These are phyloP conservation scores for Gari tellinella DNA, from an alignment of 2,888 invertebrate species.

Conservation along the genomic window DNA sequence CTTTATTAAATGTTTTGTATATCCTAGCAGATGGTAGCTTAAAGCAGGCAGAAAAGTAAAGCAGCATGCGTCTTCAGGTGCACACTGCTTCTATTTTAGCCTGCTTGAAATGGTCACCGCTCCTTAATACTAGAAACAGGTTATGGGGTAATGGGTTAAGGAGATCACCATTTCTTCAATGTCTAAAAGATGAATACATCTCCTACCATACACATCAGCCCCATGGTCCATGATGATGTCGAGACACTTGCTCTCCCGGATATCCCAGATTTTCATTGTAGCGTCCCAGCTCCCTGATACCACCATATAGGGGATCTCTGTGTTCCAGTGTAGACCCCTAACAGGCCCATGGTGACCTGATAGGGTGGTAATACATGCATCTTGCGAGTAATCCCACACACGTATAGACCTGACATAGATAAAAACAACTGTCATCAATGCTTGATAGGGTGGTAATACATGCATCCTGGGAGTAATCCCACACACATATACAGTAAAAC, in stretches of 20 bases:
- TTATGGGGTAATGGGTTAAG: too few relatives aligned
- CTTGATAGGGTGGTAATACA: too few relatives aligned
- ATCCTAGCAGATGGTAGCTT: too few relatives aligned
- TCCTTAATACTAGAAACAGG: too few relatives aligned
- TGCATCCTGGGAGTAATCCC: too few relatives aligned
- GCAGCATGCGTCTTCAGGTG: too few relatives aligned
- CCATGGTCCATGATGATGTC: slow-evolving; percentile 84
- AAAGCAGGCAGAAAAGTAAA: too few relatives aligned
- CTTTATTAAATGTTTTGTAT: too few relatives aligned
- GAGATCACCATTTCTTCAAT: neutral
- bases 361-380: slow-evolving; percentile 81
- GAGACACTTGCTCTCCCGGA: slow-evolving; percentile 83
- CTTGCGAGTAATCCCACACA: slow-evolving; percentile 84
- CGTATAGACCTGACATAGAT: slow-evolving; percentile 73
- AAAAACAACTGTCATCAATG: neutral
- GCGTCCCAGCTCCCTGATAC: slow-evolving; percentile 85
- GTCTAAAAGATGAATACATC: neutral
- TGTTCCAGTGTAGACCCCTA: slow-evolving; percentile 84
- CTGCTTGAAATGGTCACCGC: too few relatives aligned
- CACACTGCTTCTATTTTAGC: too few relatives aligned
- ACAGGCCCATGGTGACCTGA: slow-evolving; percentile 84
- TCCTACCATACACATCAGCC: slow-evolving; percentile 85
- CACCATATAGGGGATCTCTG: slow-evolving; percentile 84
- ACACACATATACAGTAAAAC: too few relatives aligned
- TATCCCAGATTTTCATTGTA: slow-evolving; percentile 84